Conservation (phyloP, 2,113 vertebrate species). For the Morone saxatilis region DNA sequence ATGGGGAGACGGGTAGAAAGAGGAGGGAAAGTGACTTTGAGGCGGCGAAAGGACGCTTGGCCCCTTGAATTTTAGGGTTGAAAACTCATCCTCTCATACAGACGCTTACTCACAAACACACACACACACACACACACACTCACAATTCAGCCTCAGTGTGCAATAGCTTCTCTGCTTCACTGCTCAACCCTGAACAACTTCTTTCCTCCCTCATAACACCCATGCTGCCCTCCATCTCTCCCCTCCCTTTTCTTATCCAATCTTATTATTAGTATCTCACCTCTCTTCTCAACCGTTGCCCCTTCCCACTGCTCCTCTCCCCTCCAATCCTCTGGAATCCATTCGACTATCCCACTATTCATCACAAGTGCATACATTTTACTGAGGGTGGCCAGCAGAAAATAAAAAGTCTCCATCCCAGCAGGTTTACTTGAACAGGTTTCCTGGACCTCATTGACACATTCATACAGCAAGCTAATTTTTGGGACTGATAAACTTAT, state of each 20-base stretch:
- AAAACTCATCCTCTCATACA: slow-evolving; percentile 72
- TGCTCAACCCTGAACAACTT: slow-evolving; percentile 79
- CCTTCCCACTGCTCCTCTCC: slow-evolving; percentile 45
- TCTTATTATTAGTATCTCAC: slow-evolving; percentile 80
- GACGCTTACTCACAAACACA: slow-evolving; percentile 36
- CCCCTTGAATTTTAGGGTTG: slow-evolving; percentile 55
- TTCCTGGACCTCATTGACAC: slow-evolving; percentile 1
- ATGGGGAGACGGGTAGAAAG: slow-evolving; percentile 33
- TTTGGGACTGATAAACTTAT: background rate
- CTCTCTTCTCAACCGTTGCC: slow-evolving; percentile 60
- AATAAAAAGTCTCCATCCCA: slow-evolving; percentile 38
- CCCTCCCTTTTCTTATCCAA: slow-evolving; percentile 73
- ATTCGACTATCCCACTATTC: slow-evolving; percentile 48
- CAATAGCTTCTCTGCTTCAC: slow-evolving; percentile 76
- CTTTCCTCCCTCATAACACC: slow-evolving; percentile 70
- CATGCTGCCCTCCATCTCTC: slow-evolving; percentile 59
- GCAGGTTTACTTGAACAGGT: slow-evolving; percentile 8
- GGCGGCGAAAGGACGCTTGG: slow-evolving; percentile 53
- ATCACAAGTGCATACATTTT: slow-evolving; percentile 59
- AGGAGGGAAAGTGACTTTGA: slow-evolving; percentile 70
- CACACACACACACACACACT: slow-evolving; percentile 32
- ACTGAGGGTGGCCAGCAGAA: slow-evolving; percentile 33
- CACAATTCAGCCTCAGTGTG: slow-evolving; percentile 43
- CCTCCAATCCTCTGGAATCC: slow-evolving; percentile 51
- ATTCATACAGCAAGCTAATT: background rate